Conservation (phyloP, 1,140 invertebrate species). For the Cylas formicarius region DNA sequence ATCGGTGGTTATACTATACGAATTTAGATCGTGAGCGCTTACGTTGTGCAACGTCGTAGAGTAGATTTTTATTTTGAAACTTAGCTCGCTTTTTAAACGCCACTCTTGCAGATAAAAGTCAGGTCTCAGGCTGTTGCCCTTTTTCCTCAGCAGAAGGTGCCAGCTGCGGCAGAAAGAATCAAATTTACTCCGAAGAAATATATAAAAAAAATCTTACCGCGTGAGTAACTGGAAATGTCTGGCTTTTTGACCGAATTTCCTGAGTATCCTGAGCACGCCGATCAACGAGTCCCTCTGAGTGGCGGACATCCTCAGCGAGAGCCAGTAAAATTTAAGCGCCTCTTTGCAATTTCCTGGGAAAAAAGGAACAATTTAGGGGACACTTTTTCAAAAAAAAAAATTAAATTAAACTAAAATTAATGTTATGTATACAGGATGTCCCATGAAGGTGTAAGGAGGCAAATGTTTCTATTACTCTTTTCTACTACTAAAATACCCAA, state of each 20-base stretch:
- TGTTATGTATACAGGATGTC: background rate
- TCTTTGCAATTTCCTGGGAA: conserved; percentile 43
- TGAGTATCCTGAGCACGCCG: conserved; percentile 51
- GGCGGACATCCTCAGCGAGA: conserved; percentile 47
- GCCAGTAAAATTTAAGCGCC: conserved; percentile 53
- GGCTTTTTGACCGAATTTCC: conserved; percentile 54
- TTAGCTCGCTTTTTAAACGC: conserved; percentile 38
- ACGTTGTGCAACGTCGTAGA: conserved; percentile 26
- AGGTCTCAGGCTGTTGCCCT: conserved; percentile 27
- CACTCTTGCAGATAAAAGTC: conserved; percentile 39
- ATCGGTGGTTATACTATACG: too few relatives aligned
- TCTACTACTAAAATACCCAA: too few relatives aligned
- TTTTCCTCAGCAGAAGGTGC: conserved; percentile 32
- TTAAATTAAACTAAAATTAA: background rate
- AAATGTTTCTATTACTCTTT: background rate
- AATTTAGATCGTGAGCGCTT: too few relatives aligned
- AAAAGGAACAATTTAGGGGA: background rate
- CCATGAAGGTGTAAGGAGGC: background rate
- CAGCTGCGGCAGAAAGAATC: conserved; percentile 26
- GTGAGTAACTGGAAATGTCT: conserved; percentile 57
- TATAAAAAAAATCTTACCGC: conserved; percentile 42
- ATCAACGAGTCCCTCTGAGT: conserved; percentile 48
- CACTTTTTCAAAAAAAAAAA: background rate
- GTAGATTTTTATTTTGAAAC: conserved; percentile 36
- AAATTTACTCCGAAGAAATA: background rate